These are phyloP conservation scores for Ifrita kowaldi DNA, from an alignment of 2,113 vertebrate species.

Conservation along the genomic window DNA sequence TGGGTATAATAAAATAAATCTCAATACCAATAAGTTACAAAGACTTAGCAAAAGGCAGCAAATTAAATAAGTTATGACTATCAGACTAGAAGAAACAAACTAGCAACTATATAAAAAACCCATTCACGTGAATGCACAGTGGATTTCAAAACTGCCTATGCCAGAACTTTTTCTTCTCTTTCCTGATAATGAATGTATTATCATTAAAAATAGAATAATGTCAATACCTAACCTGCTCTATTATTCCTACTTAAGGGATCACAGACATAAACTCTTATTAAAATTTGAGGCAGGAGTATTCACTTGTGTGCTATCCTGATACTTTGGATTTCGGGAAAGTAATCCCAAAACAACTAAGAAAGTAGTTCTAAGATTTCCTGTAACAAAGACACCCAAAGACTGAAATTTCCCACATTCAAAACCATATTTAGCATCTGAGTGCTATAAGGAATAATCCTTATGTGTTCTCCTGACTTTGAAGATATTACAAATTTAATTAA, in stretches of 20 bases:
- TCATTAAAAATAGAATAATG: not conserved
- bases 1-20: not conserved
- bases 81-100: not conserved
- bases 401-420: not conserved
- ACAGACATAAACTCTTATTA: not conserved
- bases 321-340: not conserved
- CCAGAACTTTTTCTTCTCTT: not conserved
- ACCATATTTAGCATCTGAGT: not conserved
- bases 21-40: not conserved
- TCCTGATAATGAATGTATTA: not conserved
- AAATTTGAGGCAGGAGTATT: not conserved
- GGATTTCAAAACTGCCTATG: not conserved
- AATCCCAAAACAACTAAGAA: not conserved
- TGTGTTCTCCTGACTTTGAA: not conserved
- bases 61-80: not conserved
- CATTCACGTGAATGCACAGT: not conserved
- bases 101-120: not conserved
- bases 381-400: not conserved
- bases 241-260: not conserved
- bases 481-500: not conserved
- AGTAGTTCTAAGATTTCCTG: not conserved
- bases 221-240: not conserved
- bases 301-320: not conserved
- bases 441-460: not conserved
- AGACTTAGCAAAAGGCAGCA: not conserved